Evolutionary conservation across 2,797 vertebrate species (phyloP), one percentile per base, ranked within the genome.

Genomic region (Helostoma temminkii): DNA sequence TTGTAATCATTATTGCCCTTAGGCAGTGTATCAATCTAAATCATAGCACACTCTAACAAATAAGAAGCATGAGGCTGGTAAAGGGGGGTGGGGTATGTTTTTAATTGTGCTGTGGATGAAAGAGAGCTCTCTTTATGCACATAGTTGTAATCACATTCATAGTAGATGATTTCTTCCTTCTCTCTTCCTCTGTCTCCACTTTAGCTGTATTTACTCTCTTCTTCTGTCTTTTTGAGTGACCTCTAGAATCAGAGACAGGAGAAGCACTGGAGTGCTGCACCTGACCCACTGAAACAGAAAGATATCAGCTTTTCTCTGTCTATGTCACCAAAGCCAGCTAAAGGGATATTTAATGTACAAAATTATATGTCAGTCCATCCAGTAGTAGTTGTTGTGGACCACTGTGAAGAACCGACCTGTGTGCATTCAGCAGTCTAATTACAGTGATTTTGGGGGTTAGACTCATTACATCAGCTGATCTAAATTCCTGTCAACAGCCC

Each of bases 11-110:
- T 70, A 63, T 77, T 47, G 43, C 67, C 50, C 56, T 21, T 22
- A 41, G 69, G 72, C 55, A 57, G 56, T 73, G 71, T 56, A 82
- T 90, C 80, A 84, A 80, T 87, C 76, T 71, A 74, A 83, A 87
- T 85, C 70, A 80, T 71, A 68, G 64, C 75, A 26, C 72, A 58
- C 74, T 80, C 77, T 74, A 74, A 74, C 65, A 74, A 65, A 84
- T 82, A 74, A 66, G 30, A 63, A 49, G 52, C 53, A 39, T 34
- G 25, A 37, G 46, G 24, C 30, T 16, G 49, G 26, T 59, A 48
- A 39, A 56, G 56, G 50, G 77, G 41, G 46, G 50, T n/a, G 19
- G 24, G 28, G 66, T 56, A 34, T 60, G 71, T 54, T 81, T 69
- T 54, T 88, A 84, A 89, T 90, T 85, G 83, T 74, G 58, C 62